These are phyloP conservation scores for Oplegnathus fasciatus DNA, from an alignment of 2,113 vertebrate species.

Conservation along the genomic window DNA sequence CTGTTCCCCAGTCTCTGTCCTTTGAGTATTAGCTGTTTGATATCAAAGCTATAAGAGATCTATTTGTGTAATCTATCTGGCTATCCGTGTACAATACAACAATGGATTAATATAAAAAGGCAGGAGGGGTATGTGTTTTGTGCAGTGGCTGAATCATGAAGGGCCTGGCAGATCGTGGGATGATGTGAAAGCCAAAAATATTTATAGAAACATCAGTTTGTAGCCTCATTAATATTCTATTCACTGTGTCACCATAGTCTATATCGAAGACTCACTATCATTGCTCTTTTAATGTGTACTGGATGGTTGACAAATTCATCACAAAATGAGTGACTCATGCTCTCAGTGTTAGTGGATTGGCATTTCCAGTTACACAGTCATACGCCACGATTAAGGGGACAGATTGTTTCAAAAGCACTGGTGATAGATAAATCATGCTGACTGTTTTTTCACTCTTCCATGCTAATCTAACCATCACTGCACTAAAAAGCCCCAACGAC, in stretches of 20 bases:
- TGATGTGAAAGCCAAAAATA: constrained; percentile 25
- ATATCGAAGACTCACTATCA: not conserved
- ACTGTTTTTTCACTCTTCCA: not conserved
- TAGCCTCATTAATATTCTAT: constrained; percentile 7
- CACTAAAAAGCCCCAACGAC: not conserved
- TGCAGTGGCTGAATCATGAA: not conserved
- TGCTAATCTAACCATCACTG: not conserved
- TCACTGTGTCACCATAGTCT: not conserved
- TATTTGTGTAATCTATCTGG: constrained; percentile 32
- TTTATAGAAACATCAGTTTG: constrained; percentile 31
- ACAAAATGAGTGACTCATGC: constrained; percentile 17
- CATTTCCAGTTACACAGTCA: not conserved
- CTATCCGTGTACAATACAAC: not conserved
- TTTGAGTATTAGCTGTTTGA: constrained; percentile 36
- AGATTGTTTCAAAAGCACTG: constrained; percentile 15
- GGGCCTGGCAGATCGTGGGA: not conserved
- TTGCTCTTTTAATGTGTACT: constrained; percentile 11
- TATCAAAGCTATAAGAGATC: constrained; percentile 39
- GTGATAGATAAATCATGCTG: not conserved
- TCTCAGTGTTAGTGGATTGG: not conserved
- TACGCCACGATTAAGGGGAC: not conserved
- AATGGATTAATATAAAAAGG: constrained; percentile 20
- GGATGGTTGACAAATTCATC: constrained; percentile 14
- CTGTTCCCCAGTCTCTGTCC: constrained; percentile 42
- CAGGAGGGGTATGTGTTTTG: constrained; percentile 8